Percentiles rank a stretch among this genome's conserved stretches.
Conservation (phyloP, 1,140 invertebrate species). For the Pseudomyrmex concolor region DNA sequence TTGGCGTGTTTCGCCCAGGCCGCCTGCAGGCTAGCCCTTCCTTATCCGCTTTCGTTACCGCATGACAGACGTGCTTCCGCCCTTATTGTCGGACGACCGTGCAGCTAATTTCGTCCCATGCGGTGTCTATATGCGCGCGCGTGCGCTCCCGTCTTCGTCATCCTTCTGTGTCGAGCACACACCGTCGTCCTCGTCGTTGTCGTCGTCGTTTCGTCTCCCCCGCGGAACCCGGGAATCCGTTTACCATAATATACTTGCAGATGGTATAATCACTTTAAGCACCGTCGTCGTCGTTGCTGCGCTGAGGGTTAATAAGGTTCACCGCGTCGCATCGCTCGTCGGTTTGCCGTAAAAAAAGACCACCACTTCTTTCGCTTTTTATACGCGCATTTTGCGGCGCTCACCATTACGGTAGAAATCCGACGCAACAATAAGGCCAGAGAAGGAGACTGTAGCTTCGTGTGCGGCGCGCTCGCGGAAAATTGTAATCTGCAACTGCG, state of each 20-base stretch:
- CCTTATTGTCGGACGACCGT: conserved; percentile 52
- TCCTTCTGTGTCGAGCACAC: neutral
- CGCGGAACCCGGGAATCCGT: conserved; percentile 18
- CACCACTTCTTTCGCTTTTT: neutral
- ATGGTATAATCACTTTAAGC: conserved; percentile 55
- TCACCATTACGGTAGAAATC: neutral
- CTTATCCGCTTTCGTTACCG: conserved; percentile 60
- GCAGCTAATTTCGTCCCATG: conserved; percentile 49
- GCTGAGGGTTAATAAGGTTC: conserved; percentile 43
- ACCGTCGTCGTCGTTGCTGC: conserved; percentile 14
- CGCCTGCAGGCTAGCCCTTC: conserved; percentile 57
- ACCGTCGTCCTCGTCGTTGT: neutral
- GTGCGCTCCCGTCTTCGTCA: neutral
- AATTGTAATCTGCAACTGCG: conserved; percentile 4
- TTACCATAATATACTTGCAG: conserved; percentile 55
- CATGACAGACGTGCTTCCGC: conserved; percentile 61
- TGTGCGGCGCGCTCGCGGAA: neutral
- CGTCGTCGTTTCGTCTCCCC: neutral
- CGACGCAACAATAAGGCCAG: neutral
- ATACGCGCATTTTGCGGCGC: neutral
- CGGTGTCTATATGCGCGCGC: conserved; percentile 12
- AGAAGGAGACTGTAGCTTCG: neutral
- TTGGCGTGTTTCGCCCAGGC: conserved; percentile 54
- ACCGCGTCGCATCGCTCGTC: neutral
- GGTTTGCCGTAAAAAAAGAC: conserved; percentile 1